Evolutionary conservation across 2,888 invertebrate genomes (phyloP).

Genomic region (Melanophora roralis): DNA sequence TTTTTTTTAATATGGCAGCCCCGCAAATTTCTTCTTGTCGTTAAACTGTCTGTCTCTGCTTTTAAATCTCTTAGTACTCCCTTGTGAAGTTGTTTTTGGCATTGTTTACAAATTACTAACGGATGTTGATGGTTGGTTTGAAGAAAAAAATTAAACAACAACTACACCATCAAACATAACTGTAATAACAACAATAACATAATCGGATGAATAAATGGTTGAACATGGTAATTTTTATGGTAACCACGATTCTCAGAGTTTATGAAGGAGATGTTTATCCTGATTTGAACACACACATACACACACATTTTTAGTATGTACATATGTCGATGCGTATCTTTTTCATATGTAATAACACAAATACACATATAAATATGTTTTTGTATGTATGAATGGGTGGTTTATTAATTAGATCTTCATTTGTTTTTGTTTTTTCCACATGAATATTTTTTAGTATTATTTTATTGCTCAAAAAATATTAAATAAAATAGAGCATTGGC

Average conservation of each 20-base stretch:
- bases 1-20: too few species aligned
- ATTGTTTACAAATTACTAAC: constrained; percentile 61
- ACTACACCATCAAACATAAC: constrained; percentile 12
- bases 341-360: background rate
- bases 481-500: constrained; percentile 28
- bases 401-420: constrained; percentile 59
- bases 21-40: too few species aligned
- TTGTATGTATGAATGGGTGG: constrained; percentile 36
- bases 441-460: background rate
- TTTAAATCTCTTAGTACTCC: constrained; percentile 1
- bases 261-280: constrained; percentile 19
- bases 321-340: background rate
- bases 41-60: too few species aligned
- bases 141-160: background rate
- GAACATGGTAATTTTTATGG: constrained; percentile 61
- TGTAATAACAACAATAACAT: constrained; percentile 8
- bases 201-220: constrained; percentile 45
- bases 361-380: constrained; percentile 12
- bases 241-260: constrained; percentile 35
- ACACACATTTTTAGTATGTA: background rate
- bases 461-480: constrained; percentile 9
- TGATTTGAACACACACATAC: background rate
- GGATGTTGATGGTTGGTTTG: constrained; percentile 49
- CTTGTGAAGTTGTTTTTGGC: constrained; percentile 49
- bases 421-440: constrained; percentile 16